Conservation (phyloP, 2,888 invertebrate species). For the Syritta pipiens region DNA sequence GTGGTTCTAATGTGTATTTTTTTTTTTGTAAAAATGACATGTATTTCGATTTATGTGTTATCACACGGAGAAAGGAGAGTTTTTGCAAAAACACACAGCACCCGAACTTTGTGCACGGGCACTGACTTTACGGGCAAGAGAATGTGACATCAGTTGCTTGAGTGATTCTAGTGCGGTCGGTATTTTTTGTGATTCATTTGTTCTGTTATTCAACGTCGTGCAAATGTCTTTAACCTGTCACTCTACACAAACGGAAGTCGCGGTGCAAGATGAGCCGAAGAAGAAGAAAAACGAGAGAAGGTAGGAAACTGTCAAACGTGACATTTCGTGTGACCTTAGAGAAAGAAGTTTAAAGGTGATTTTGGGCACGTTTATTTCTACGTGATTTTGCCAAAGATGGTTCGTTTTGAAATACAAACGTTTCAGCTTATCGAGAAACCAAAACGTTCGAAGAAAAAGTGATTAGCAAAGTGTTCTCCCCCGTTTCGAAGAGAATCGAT, state of each 20-base stretch:
- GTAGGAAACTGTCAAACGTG: background rate
- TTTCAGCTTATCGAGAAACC: too few relatives aligned
- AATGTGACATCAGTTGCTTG: background rate
- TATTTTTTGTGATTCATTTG: background rate
- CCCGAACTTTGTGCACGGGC: too few relatives aligned
- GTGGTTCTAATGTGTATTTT: background rate
- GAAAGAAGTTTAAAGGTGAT: too few relatives aligned
- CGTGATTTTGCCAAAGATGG: too few relatives aligned
- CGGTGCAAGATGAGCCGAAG: conserved; percentile 12
- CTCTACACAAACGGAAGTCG: too few relatives aligned
- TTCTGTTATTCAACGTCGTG: background rate
- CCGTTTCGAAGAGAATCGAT: too few relatives aligned
- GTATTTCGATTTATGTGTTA: conserved; percentile 19
- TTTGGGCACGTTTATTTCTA: too few relatives aligned
- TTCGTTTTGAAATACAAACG: too few relatives aligned
- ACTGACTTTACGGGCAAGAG: background rate
- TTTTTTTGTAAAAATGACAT: conserved; percentile 13
- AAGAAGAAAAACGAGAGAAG: background rate
- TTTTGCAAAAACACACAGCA: too few relatives aligned
- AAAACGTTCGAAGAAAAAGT: too few relatives aligned
- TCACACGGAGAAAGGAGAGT: background rate
- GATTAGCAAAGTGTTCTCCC: too few relatives aligned
- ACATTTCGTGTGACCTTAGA: background rate
- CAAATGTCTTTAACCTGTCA: too few relatives aligned
- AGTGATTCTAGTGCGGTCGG: conserved; percentile 5